A percentile compares a stretch with the other conserved stretches of the same genome.
phyloP scores from a whole-genome alignment of 1,140 invertebrate species.

The Drosophila cardini region DNA sequence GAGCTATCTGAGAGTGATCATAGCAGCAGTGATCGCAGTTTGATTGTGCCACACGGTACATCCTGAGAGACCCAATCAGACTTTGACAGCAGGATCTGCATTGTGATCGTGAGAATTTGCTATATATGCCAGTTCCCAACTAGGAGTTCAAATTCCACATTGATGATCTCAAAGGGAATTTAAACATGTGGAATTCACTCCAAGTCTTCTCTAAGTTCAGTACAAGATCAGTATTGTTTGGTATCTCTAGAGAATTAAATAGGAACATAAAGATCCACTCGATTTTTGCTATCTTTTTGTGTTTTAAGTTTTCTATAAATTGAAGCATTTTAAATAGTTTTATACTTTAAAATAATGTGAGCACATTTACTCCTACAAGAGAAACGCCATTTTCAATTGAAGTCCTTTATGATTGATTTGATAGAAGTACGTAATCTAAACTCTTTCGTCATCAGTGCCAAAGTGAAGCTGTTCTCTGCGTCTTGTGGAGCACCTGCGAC shows the following conservation, averaged over 20 bases:
- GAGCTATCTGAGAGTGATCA: conserved; percentile 52
- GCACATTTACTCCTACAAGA: conserved; percentile 11
- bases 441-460: conserved; percentile 42
- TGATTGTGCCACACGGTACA: conserved; percentile 61
- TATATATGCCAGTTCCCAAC: conserved; percentile 25
- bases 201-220: no score
- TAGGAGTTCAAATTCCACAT: conserved; percentile 28
- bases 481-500: conserved; percentile 71
- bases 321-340: conserved; percentile 19
- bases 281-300: background rate
- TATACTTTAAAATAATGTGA: conserved; percentile 18
- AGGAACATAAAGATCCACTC: background rate
- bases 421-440: conserved; percentile 60
- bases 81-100: conserved; percentile 50
- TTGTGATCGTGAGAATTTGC: conserved; percentile 71
- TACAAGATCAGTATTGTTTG: no score
- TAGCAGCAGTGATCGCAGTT: conserved; percentile 56
- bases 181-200: no score
- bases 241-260: background rate
- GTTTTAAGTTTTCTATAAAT: background rate
- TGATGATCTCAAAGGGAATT: background rate
- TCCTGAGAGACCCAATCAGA: conserved; percentile 55
- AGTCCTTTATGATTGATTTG: conserved; percentile 68
- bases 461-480: conserved; percentile 15
- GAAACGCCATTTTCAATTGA: conserved; percentile 11